Evolutionary conservation across 2,797 vertebrate genomes (phyloP).

Genomic region (Clarias platycephalus): DNA sequence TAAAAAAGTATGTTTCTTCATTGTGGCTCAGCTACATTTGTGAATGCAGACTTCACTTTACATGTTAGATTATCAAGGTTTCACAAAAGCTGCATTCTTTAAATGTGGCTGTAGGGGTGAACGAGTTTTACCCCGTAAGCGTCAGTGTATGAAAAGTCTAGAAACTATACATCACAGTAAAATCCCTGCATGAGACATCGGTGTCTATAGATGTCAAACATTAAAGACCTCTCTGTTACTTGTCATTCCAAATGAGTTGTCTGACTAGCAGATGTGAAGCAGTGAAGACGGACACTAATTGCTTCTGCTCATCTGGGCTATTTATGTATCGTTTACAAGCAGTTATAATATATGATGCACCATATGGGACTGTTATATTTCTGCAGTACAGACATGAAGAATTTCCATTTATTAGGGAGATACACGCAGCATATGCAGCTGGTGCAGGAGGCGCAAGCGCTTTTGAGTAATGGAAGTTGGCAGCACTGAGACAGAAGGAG

Average conservation of each 20-base stretch:
- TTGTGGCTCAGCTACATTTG: neutral
- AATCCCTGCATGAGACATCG: no score
- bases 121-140: neutral
- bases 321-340: neutral
- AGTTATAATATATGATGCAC: neutral
- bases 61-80: neutral
- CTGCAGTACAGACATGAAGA: neutral
- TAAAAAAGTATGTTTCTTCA: neutral
- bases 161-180: neutral
- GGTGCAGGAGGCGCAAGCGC: neutral
- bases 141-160: neutral
- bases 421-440: neutral
- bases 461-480: neutral
- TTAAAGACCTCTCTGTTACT: neutral
- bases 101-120: neutral
- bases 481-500: neutral
- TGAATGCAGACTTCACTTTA: neutral
- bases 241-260: neutral
- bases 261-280: neutral
- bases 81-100: neutral
- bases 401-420: neutral
- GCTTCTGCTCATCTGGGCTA: neutral
- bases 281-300: neutral
- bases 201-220: neutral
- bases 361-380: slow-evolving; percentile 7